Conservation (phyloP, 2,888 invertebrate genomes). For the Copidosoma aretas region DNA sequence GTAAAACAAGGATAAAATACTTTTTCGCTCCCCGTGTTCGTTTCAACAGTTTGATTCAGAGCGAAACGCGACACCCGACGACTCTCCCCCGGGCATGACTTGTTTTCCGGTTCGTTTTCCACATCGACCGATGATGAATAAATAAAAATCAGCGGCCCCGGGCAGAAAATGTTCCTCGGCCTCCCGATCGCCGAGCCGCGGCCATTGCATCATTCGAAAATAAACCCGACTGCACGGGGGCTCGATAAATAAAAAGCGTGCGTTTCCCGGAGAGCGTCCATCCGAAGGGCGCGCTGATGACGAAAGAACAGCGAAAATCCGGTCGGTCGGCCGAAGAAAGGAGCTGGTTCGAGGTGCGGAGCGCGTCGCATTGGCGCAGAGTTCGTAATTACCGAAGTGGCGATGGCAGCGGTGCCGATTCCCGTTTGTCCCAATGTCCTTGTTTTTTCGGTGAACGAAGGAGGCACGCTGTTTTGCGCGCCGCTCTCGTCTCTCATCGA, state of each 20-base stretch:
- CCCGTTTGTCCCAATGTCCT: constrained; percentile 25
- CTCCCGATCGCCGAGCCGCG: not conserved
- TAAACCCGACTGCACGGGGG: not conserved
- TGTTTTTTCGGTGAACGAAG: not conserved
- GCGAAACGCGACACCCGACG: too few species aligned
- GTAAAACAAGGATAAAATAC: too few species aligned
- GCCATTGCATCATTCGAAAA: not conserved
- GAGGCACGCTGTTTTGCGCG: too few species aligned
- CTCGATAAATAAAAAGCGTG: not conserved
- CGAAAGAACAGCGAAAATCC: not conserved
- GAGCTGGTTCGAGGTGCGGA: not conserved
- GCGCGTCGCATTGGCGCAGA: not conserved
- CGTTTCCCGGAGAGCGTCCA: not conserved
- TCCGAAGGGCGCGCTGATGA: not conserved
- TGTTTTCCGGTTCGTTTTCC: too few species aligned
- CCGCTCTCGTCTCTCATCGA: constrained; percentile 22
- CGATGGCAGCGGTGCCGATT: constrained; percentile 1
- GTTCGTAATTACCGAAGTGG: constrained; percentile 26
- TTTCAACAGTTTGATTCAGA: too few species aligned
- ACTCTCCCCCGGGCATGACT: too few species aligned
- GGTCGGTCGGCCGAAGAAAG: not conserved
- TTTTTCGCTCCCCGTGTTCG: too few species aligned
- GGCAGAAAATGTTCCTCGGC: not conserved
- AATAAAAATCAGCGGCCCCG: too few species aligned
- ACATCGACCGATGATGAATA: too few species aligned